Evolutionary conservation across 2,113 vertebrate species (phyloP).

Genomic region (cattle (Bos taurus)): DNA sequence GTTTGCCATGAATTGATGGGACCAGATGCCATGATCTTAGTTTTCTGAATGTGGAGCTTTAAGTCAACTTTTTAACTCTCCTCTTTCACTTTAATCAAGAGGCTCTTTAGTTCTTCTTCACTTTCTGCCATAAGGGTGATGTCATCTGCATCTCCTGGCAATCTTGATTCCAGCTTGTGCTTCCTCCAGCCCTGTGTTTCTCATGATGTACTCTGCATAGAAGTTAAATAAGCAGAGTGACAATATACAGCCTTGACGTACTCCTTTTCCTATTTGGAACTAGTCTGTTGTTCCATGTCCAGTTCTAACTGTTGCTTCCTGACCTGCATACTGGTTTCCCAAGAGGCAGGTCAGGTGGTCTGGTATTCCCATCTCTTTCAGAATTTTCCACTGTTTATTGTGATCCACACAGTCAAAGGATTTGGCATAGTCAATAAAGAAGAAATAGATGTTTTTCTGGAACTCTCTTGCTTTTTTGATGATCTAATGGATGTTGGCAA

Average conservation of each 20-base stretch:
- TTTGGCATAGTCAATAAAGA: neutral
- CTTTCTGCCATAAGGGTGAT: neutral
- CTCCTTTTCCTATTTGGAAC: neutral
- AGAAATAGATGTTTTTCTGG: neutral
- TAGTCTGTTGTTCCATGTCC: neutral
- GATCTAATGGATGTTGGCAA: fast-evolving
- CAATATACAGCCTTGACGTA: neutral
- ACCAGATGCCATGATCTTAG: neutral
- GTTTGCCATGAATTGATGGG: neutral
- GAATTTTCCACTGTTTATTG: neutral
- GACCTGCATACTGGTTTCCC: neutral
- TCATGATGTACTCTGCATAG: neutral
- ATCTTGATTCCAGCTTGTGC: neutral
- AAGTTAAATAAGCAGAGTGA: neutral
- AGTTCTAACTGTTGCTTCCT: neutral
- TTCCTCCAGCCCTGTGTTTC: neutral
- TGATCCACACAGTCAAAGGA: neutral
- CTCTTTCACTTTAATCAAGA: neutral
- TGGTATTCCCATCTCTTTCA: neutral
- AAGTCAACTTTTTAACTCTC: neutral
- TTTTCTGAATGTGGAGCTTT: neutral
- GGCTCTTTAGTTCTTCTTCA: neutral
- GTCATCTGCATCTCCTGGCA: neutral
- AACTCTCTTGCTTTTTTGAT: neutral
- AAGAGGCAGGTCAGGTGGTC: neutral